Evolutionary conservation across 2,888 invertebrate genomes (phyloP).

Genomic region (Rhopalosiphum nymphaeae): DNA sequence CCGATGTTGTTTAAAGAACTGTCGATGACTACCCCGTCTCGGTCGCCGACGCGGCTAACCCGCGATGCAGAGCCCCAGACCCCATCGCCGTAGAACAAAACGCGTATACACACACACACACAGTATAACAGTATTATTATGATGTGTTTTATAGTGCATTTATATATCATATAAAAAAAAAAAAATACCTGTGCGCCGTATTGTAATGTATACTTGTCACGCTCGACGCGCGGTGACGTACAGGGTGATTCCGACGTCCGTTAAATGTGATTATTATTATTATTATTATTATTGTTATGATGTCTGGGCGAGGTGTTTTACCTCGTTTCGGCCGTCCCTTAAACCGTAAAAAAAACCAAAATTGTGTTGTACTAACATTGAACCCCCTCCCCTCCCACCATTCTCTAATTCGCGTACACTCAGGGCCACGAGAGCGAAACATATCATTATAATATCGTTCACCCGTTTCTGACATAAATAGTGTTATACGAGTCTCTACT

Average conservation of each 20-base stretch:
- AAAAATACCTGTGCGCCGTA: not conserved
- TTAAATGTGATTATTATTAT: not conserved
- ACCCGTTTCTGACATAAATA: not conserved
- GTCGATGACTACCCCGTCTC: not conserved
- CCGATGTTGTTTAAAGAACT: not conserved
- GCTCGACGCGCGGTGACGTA: not conserved
- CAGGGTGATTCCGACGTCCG: not conserved
- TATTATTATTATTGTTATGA: not conserved
- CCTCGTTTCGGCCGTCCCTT: not conserved
- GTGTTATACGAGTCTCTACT: not conserved
- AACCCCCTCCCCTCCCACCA: accelerated
- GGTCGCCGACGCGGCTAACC: not conserved
- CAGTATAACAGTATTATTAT: not conserved
- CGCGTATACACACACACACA: not conserved
- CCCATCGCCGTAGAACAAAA: not conserved
- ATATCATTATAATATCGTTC: not conserved
- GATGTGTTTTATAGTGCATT: not conserved
- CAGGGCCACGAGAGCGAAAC: not conserved
- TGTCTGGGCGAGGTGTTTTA: not conserved
- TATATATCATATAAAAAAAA: not conserved
- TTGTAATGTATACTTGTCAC: not conserved
- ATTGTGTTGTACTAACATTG: not conserved
- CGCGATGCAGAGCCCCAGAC: not conserved
- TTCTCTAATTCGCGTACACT: not conserved
- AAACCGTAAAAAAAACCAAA: not conserved